Percentiles rank a stretch among this genome's conserved stretches.
Conservation (phyloP, 1,140 invertebrate species). For the Charaxes varanes region DNA sequence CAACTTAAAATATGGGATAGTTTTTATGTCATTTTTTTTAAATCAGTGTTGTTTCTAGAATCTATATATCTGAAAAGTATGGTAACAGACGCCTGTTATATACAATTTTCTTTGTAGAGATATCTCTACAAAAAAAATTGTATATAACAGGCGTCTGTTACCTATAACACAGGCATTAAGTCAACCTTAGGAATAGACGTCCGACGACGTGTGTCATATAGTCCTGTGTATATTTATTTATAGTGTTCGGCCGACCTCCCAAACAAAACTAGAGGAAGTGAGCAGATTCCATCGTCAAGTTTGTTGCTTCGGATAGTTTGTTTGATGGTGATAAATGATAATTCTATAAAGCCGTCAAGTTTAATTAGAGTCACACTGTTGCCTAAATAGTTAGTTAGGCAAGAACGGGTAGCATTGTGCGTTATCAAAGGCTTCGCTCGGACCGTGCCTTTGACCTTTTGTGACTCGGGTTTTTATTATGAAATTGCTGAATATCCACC, state of each 20-base stretch:
- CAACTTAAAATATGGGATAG: too few species aligned
- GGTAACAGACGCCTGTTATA: too few species aligned
- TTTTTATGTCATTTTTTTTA: too few species aligned
- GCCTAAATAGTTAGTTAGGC: conserved; percentile 62
- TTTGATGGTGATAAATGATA: conserved; percentile 55
- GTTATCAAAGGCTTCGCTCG: conserved; percentile 28
- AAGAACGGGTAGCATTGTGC: conserved; percentile 45
- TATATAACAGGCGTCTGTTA: too few species aligned
- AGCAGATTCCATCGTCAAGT: conserved; percentile 4
- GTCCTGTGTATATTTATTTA: too few species aligned
- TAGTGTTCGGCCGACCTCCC: too few species aligned
- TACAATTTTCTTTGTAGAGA: too few species aligned
- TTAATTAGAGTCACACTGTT: conserved; percentile 61
- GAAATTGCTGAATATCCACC: conserved; percentile 21
- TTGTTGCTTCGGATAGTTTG: conserved; percentile 2
- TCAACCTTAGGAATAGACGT: not conserved
- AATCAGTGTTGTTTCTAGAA: too few species aligned
- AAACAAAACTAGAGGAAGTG: conserved; percentile 11
- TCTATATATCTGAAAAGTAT: too few species aligned
- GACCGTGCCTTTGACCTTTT: conserved; percentile 20
- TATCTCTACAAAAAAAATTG: too few species aligned
- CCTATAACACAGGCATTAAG: too few species aligned
- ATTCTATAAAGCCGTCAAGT: conserved; percentile 54
- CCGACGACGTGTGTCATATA: too few species aligned
- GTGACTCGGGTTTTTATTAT: conserved; percentile 17